A percentile compares a stretch with the other conserved stretches of the same genome.
Conservation (phyloP, 92 coral and sea anemone genomes). For the Pocillopora grandis region DNA sequence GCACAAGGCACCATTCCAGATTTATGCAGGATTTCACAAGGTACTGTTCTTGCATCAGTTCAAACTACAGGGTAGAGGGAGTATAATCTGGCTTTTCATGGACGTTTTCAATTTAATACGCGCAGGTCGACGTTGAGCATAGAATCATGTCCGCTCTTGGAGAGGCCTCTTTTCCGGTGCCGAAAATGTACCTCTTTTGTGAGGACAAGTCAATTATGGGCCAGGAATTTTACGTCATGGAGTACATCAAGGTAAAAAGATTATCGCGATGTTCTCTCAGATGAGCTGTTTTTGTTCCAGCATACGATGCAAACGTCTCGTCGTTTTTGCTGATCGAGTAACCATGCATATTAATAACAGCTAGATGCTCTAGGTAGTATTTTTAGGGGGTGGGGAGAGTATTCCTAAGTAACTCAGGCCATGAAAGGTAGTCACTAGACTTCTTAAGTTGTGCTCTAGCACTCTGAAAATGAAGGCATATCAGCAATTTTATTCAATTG, state of each 20-base stretch:
- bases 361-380: no score
- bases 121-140: constrained; percentile 36
- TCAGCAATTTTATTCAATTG: no score
- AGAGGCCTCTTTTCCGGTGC: constrained; percentile 35
- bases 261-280: neutral
- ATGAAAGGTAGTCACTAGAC: no score
- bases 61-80: neutral
- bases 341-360: no score
- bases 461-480: no score
- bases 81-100: neutral
- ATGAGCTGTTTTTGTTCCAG: neutral
- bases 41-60: neutral
- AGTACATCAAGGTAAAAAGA: constrained; percentile 43
- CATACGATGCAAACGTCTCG: no score
- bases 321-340: no score
- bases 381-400: no score
- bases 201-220: constrained; percentile 46
- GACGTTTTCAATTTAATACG: neutral
- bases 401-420: no score
- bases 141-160: constrained; percentile 31
- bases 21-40: constrained; percentile 16
- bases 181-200: constrained; percentile 33
- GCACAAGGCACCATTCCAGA: constrained; percentile 22
- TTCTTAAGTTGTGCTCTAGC: no score
- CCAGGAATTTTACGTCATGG: constrained; percentile 40